A percentile compares a stretch with the other conserved stretches of the same genome.
Conservation (phyloP, 2,888 invertebrate genomes). For the Perizoma affinitatum region DNA sequence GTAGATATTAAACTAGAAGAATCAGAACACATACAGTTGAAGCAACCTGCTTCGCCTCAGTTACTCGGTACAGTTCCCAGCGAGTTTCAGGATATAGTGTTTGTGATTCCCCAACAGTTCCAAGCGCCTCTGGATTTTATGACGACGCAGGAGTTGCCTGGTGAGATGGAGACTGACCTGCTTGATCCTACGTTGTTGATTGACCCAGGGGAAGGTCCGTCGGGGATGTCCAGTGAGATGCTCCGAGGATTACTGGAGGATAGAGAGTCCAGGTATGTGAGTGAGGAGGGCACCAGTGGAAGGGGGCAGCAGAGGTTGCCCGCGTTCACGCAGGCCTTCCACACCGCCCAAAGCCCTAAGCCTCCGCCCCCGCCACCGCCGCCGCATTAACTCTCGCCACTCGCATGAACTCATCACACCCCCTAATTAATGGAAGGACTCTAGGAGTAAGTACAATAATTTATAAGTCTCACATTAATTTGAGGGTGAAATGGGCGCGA, state of each 20-base stretch:
- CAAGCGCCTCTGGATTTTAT: slow-evolving; percentile 63
- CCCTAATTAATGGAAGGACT: slow-evolving; percentile 27
- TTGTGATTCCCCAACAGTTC: slow-evolving; percentile 65
- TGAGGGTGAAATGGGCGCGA: slow-evolving; percentile 35
- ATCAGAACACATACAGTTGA: slow-evolving; percentile 60
- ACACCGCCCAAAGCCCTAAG: slow-evolving; percentile 76
- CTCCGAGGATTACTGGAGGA: slow-evolving; percentile 64
- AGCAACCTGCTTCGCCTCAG: slow-evolving; percentile 57
- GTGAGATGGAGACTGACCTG: slow-evolving; percentile 60
- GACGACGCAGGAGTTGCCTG: slow-evolving; percentile 55
- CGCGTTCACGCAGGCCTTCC: slow-evolving; percentile 79
- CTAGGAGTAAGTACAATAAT: slow-evolving; percentile 39
- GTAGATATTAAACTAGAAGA: slow-evolving; percentile 63
- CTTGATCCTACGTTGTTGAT: slow-evolving; percentile 64
- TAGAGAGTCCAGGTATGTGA: slow-evolving; percentile 54
- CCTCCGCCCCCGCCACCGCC: slow-evolving; percentile 77
- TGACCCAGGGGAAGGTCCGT: slow-evolving; percentile 77
- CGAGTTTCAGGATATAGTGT: slow-evolving; percentile 68
- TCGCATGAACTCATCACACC: slow-evolving; percentile 29
- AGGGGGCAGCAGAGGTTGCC: slow-evolving; percentile 70
- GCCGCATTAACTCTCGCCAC: slow-evolving; percentile 62
- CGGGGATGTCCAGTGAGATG: slow-evolving; percentile 71
- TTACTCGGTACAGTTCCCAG: slow-evolving; percentile 16
- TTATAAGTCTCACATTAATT: slow-evolving; percentile 33
- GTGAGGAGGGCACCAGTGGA: slow-evolving; percentile 63